These are phyloP conservation scores for Ploceus nigricollis DNA, from an alignment of 2,113 vertebrate species.

Conservation along the genomic window DNA sequence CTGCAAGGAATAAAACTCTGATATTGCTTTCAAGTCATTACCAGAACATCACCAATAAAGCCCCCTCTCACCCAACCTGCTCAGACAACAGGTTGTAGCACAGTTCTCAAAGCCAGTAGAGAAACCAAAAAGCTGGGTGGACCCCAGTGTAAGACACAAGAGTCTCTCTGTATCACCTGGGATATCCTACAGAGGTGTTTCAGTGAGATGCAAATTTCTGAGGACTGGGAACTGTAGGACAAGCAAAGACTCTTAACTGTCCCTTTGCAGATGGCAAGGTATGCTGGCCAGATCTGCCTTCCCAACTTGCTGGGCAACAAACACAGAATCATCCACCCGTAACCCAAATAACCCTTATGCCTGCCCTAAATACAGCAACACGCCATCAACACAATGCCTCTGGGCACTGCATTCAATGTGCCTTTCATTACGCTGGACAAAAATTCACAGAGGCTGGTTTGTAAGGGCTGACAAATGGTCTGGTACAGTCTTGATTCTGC, in stretches of 20 bases:
- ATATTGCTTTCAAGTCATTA: not conserved
- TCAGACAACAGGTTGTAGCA: not conserved
- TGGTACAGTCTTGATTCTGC: constrained; percentile 9
- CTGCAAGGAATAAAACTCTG: not conserved
- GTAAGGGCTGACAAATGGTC: constrained; percentile 54
- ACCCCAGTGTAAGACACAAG: not conserved
- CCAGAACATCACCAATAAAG: not conserved
- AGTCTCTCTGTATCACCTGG: not conserved
- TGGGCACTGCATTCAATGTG: constrained; percentile 17
- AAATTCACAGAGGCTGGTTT: constrained; percentile 55
- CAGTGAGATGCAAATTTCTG: not conserved
- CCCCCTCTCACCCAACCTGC: not conserved
- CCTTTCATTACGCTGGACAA: constrained; percentile 29
- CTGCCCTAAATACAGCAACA: not conserved
- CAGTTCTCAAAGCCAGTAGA: not conserved
- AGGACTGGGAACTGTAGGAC: not conserved
- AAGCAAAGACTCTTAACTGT: not conserved
- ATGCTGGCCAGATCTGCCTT: not conserved
- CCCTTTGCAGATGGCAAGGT: not conserved
- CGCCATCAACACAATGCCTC: not conserved
- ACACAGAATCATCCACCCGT: not conserved
- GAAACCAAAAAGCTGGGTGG: not conserved
- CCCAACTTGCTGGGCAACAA: not conserved
- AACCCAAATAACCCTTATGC: not conserved
- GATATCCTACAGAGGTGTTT: not conserved